Percentiles rank a stretch among this genome's conserved stretches.
phyloP scores from a whole-genome alignment of 2,888 invertebrate species.

The Lasioglossum lativentre region DNA sequence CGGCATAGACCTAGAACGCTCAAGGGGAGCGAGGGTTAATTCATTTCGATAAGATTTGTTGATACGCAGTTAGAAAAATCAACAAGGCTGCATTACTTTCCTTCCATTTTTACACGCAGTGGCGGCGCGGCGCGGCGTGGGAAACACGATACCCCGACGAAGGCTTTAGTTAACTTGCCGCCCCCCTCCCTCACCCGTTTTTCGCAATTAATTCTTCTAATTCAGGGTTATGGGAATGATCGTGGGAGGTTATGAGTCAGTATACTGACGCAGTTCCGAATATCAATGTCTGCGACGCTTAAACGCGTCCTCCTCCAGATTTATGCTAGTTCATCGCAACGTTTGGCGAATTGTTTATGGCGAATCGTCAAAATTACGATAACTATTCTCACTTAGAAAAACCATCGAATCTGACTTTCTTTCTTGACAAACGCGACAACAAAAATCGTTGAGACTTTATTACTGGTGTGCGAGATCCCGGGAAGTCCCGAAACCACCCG shows the following conservation, averaged over 20 bases:
- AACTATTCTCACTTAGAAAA: too few species aligned
- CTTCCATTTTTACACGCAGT: slow-evolving; percentile 27
- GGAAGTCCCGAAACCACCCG: too few species aligned
- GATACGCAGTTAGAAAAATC: slow-evolving; percentile 13
- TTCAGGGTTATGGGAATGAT: slow-evolving; percentile 78
- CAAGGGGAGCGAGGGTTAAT: background rate
- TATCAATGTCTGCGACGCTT: slow-evolving; percentile 31
- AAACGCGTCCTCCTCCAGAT: slow-evolving; percentile 19
- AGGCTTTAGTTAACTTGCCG: slow-evolving; percentile 66
- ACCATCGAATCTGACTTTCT: too few species aligned
- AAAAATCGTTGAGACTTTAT: background rate
- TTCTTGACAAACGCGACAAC: background rate
- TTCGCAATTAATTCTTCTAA: slow-evolving; percentile 72
- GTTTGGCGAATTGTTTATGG: background rate
- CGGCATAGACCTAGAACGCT: too few species aligned
- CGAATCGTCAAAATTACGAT: background rate
- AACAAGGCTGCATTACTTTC: slow-evolving; percentile 25
- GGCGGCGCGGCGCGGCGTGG: slow-evolving; percentile 61
- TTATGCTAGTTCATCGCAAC: slow-evolving; percentile 4
- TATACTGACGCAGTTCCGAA: slow-evolving; percentile 47
- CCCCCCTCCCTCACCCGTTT: slow-evolving; percentile 20
- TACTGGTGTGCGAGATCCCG: too few species aligned
- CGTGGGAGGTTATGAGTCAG: slow-evolving; percentile 65
- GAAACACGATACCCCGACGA: slow-evolving; percentile 67
- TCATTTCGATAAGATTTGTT: slow-evolving; percentile 14